Base-by-base conservation (phyloP, 2,113 vertebrate genomes). In the Prionailurus viverrinus region DNA sequence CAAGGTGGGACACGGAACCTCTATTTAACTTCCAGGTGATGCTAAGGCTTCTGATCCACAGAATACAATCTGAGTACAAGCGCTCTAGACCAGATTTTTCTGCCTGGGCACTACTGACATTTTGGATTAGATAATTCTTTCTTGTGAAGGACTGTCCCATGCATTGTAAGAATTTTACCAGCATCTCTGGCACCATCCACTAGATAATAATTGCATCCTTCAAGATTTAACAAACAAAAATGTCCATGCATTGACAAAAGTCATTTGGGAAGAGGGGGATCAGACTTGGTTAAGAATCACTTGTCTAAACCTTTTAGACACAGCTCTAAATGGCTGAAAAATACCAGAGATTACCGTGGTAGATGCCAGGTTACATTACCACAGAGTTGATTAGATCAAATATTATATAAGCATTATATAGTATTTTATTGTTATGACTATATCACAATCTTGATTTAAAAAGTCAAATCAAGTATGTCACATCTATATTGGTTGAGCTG, bases 291-390 rank as follows among this genome's bases (percentile, higher is more conserved):
- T 91, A 29, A 81, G 10, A 71, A 61, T 16, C 4, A 58, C 1
- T 85, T 87, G 2, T 31, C 27, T 78, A 80, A 53, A 92, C 8
- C 15, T 86, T 89, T 76, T 48, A 51, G 7, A 51, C 31, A 65
- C 4, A 93, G 3, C 19, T 78, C 14, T 36, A 80, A 68, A 90
- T 63, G 63, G 36, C 69, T 93, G 71, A 84, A 31, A 89, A 87
- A 55, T n/a, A 31, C 27, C 48, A 25, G 23, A 92, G 4, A 79
- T 1, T 21, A 76, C 4, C 3, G 53, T 36, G 9, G 4, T 88
- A 27, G 1, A 74, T 71, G 18, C n/a, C 16, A 41, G 27, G 4
- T 68, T 13, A 89, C 5, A 25, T 31, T 41, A 73, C 0, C 76
- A 91, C 61, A 80, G 69, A 36, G 25, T 48, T 48, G 3, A 91